phyloP scores from a whole-genome alignment of 2,797 vertebrate species.

The Dipus sagitta region DNA sequence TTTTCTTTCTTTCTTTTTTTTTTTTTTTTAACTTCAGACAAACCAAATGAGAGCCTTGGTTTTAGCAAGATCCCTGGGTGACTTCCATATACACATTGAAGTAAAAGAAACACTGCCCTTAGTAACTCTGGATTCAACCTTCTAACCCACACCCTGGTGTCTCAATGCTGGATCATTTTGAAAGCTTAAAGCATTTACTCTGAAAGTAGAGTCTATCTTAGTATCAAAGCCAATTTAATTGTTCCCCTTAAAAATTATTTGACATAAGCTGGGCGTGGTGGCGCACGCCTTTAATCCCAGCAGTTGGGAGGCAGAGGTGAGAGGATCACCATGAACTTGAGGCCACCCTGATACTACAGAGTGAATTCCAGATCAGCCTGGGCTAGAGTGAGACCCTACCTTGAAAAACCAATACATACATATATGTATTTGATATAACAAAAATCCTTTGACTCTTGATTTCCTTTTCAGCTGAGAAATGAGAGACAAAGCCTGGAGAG shows the following conservation, averaged over 20 bases:
- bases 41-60: not conserved
- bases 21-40: not conserved
- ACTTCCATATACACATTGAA: not conserved
- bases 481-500: not conserved
- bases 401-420: too few relatives aligned
- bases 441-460: not conserved
- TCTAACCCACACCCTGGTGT: not conserved
- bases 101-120: not conserved
- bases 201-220: slow-evolving; percentile 8
- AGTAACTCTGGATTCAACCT: not conserved
- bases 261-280: not conserved
- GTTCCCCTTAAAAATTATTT: slow-evolving; percentile 56
- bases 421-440: too few relatives aligned
- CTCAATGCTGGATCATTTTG: slow-evolving; percentile 24
- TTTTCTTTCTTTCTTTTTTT: too few relatives aligned
- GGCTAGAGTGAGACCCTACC: too few relatives aligned
- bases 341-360: too few relatives aligned
- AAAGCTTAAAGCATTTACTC: slow-evolving; percentile 27
- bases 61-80: not conserved
- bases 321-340: too few relatives aligned
- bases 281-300: too few relatives aligned
- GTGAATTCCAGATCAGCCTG: too few relatives aligned
- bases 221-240: not conserved
- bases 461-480: not conserved
- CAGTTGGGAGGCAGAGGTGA: too few relatives aligned